phyloP scores from a whole-genome alignment of 2,113 vertebrate genomes.

The Archilochus colubris region DNA sequence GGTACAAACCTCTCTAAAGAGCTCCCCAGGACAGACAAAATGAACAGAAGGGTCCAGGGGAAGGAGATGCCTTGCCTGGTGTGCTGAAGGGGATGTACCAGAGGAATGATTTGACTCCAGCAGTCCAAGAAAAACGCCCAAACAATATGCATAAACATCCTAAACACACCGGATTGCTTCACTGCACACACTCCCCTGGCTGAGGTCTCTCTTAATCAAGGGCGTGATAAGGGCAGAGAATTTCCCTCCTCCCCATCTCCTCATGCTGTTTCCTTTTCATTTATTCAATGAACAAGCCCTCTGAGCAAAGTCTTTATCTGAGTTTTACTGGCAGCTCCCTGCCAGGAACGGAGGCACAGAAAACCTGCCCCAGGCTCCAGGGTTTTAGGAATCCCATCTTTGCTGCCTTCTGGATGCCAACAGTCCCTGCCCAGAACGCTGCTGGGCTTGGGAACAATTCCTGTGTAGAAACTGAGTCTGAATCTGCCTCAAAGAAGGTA shows the following conservation, averaged over 20 bases:
- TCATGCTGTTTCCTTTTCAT: background rate
- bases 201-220: background rate
- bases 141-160: background rate
- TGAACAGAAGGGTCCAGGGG: background rate
- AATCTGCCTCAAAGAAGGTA: background rate
- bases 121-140: background rate
- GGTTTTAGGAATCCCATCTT: slow-evolving; percentile 14
- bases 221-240: background rate
- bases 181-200: background rate
- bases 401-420: background rate
- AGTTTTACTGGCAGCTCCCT: background rate
- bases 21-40: background rate
- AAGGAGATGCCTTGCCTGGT: background rate
- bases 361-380: background rate
- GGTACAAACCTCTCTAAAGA: background rate
- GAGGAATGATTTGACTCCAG: background rate
- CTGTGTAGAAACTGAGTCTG: background rate
- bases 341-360: background rate
- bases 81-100: background rate
- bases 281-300: background rate
- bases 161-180: background rate
- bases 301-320: background rate
- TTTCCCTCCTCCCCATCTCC: background rate
- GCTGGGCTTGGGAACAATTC: background rate
- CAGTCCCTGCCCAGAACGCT: background rate